A percentile compares a stretch with the other conserved stretches of the same genome.
These are phyloP conservation scores for Plectropomus leopardus DNA, from an alignment of 2,113 vertebrate genomes.

Conservation along the genomic window DNA sequence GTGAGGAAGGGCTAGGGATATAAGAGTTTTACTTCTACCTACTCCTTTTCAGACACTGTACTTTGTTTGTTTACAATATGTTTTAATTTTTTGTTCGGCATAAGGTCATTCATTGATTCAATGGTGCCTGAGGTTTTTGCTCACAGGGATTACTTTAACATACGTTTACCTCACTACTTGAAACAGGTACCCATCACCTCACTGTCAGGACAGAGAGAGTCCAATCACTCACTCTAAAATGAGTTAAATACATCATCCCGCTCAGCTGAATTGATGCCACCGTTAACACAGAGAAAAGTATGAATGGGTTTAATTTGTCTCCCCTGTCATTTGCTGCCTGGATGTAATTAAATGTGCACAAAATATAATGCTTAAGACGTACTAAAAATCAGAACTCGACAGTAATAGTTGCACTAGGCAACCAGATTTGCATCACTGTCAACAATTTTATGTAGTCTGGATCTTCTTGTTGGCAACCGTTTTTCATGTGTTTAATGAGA, in stretches of 20 bases:
- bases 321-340: constrained; percentile 23
- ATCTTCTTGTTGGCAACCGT: background rate
- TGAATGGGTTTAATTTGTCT: constrained; percentile 13
- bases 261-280: constrained; percentile 21
- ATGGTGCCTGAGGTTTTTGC: no score
- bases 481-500: constrained; percentile 14
- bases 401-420: constrained; percentile 9
- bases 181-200: constrained; percentile 24
- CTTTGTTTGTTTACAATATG: no score
- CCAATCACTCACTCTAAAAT: constrained; percentile 25
- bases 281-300: constrained; percentile 26
- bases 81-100: no score
- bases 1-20: no score
- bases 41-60: no score
- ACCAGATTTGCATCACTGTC: constrained; percentile 12
- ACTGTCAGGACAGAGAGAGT: constrained; percentile 24
- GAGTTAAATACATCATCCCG: constrained; percentile 45
- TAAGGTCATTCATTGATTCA: no score
- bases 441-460: constrained; percentile 13
- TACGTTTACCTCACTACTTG: no score
- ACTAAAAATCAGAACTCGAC: background rate
- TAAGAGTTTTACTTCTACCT: no score
- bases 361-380: constrained; percentile 4
- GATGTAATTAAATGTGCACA: constrained; percentile 15
- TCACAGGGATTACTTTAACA: no score